phyloP scores from a whole-genome alignment of 2,888 invertebrate genomes.

The Meiosimyza platycephala region DNA sequence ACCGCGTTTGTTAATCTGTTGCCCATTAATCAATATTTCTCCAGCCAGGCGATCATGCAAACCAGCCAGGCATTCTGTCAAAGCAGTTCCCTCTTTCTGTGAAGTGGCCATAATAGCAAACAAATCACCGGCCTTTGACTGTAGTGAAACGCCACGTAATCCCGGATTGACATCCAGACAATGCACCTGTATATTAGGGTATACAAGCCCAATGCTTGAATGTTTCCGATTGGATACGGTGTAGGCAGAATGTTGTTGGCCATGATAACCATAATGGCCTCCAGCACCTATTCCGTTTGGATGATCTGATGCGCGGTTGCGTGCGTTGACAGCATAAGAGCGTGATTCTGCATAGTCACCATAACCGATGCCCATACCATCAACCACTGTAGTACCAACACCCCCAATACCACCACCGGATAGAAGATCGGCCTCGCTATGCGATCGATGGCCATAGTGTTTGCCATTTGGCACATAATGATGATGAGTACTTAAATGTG shows the following conservation, averaged over 20 bases:
- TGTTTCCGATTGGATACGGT: conserved; percentile 59
- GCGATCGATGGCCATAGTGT: conserved; percentile 73
- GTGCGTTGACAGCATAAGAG: conserved; percentile 59
- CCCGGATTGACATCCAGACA: conserved; percentile 89
- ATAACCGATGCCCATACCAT: conserved; percentile 48
- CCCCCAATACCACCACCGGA: conserved; percentile 71
- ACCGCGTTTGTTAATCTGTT: conserved; percentile 78
- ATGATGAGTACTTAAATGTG: conserved; percentile 59
- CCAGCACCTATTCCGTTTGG: conserved; percentile 42
- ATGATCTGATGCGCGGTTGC: conserved; percentile 50
- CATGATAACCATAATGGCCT: conserved; percentile 15
- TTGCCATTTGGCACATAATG: conserved; percentile 62
- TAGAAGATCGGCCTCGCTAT: conserved; percentile 88
- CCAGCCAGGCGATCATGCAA: conserved; percentile 76
- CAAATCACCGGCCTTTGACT: conserved; percentile 91
- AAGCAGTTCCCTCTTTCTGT: conserved; percentile 85
- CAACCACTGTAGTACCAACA: conserved; percentile 63
- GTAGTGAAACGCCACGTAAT: conserved; percentile 76
- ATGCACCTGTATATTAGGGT: conserved; percentile 68
- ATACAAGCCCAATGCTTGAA: conserved; percentile 64
- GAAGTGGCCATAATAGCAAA: conserved; percentile 91
- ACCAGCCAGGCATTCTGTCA: conserved; percentile 89
- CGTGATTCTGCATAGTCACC: conserved; percentile 63
- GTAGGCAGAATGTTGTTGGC: conserved; percentile 43
- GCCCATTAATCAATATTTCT: conserved; percentile 88